These are phyloP conservation scores for Meleagris gallopavo DNA, from an alignment of 2,113 vertebrate genomes.

Conservation along the genomic window DNA sequence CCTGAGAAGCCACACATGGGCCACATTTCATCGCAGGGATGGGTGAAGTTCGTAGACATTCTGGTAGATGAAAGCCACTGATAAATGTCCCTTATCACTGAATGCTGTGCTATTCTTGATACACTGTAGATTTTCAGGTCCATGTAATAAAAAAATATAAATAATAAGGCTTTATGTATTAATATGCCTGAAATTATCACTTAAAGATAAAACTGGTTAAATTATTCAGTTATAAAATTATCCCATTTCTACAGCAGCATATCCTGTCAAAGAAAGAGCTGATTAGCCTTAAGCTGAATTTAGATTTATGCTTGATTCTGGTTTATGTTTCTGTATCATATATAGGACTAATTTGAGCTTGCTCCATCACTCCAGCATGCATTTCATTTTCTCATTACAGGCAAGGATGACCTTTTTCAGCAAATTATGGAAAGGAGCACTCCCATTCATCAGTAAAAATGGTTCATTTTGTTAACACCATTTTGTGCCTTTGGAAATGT, in stretches of 20 bases:
- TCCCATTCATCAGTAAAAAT: constrained; percentile 28
- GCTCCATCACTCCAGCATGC: background rate
- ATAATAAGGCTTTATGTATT: constrained; percentile 66
- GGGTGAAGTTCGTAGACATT: background rate
- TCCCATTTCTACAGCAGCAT: constrained; percentile 62
- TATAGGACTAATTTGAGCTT: constrained; percentile 28
- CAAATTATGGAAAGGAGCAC: constrained; percentile 10
- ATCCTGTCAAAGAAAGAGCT: constrained; percentile 69
- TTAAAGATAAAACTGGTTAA: constrained; percentile 72
- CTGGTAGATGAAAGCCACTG: background rate
- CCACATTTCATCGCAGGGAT: background rate
- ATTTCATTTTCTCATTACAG: constrained; percentile 45
- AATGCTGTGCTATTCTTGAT: background rate
- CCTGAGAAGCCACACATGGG: background rate
- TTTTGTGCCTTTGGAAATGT: constrained; percentile 5
- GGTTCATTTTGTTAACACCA: constrained; percentile 33
- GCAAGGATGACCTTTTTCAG: constrained; percentile 51
- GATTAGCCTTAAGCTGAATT: constrained; percentile 73
- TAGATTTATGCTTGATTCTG: constrained; percentile 64
- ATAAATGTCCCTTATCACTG: background rate
- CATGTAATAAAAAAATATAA: constrained; percentile 55
- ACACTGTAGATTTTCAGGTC: constrained; percentile 40
- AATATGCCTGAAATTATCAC: constrained; percentile 64
- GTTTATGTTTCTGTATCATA: constrained; percentile 22
- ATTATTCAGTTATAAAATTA: constrained; percentile 70